Evolutionary conservation across 2,888 invertebrate genomes (phyloP), one percentile per base, ranked within the genome.

Genomic region (Miltochrista miniata): DNA sequence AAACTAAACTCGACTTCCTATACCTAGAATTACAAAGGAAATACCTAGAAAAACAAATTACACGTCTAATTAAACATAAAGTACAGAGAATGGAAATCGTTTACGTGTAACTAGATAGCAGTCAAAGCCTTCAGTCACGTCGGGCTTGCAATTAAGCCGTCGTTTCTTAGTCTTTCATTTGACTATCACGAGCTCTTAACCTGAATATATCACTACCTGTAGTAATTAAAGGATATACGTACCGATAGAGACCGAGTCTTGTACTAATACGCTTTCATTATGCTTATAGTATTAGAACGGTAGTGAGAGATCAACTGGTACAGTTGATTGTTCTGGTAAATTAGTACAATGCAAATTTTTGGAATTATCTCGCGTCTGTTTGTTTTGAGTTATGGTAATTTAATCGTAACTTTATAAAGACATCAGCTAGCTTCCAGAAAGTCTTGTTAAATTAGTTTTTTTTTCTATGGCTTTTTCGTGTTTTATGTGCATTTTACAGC

Each of bases 151-250:
- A 83, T 85, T 83, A 85, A 81, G 74, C 54, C 73, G 67, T 75
- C 76, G 69, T 75, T 72, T 68, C 79, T 71, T 68, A 71, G 70
- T 72, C 81, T 83, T 79, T 85, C 79, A 86, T 86, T 86, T 79
- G 80, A 80, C 79, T 78, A 83, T 85, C 83, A 76, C 72, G 70
- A 74, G 76, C 76, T 78, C 80, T 81, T 83, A 79, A 75, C 76
- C 73, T 76, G 73, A 81, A 83, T 85, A 80, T 84, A 85, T 81
- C 68, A 76, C 76, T 49, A 64, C 60, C 63, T 53, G 58, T 62
- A 73, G 79, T 81, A 81, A 84, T 85, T 83, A 81, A 78, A 65
- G 74, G 59, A 61, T 64, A 64, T 59, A 24, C 5, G 18, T 24
- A 24, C 5, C 2, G 18, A 24, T 4, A 24, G 18, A 24, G 18